Conservation (phyloP, 2,888 invertebrate species). For the Calameuta filiformis region DNA sequence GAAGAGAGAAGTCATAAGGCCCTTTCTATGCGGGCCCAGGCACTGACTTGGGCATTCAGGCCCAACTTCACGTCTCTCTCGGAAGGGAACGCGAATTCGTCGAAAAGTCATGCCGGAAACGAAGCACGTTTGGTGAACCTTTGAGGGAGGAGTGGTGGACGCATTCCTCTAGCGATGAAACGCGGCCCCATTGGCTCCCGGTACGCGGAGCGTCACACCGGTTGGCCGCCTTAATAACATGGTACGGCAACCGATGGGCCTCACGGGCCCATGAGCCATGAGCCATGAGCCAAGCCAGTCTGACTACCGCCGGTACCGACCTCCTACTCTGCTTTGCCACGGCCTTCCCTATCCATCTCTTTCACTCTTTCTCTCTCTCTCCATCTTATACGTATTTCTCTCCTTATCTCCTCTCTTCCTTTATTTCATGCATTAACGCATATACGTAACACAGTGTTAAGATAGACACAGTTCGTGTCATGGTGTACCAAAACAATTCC, state of each 20-base stretch:
- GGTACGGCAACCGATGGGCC: conserved; percentile 40
- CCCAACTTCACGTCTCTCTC: neutral
- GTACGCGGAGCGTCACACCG: conserved; percentile 60
- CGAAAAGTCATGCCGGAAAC: conserved; percentile 49
- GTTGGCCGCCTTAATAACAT: conserved; percentile 64
- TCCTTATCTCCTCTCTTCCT: neutral
- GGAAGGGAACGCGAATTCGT: conserved; percentile 30
- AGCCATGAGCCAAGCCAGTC: conserved; percentile 29
- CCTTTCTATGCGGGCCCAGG: neutral
- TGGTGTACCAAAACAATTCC: too few species aligned
- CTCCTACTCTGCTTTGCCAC: conserved; percentile 17
- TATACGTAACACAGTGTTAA: too few species aligned
- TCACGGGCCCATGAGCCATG: conserved; percentile 19
- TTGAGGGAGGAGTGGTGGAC: conserved; percentile 38
- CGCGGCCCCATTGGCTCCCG: conserved; percentile 59
- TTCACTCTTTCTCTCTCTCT: conserved; percentile 7
- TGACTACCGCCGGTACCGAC: conserved; percentile 46
- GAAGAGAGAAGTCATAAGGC: neutral
- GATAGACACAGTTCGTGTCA: too few species aligned
- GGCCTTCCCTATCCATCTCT: conserved; percentile 28
- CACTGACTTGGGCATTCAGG: neutral
- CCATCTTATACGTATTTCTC: conserved; percentile 9
- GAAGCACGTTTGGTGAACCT: conserved; percentile 7
- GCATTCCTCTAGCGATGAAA: conserved; percentile 56
- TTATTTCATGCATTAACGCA: neutral